phyloP scores from a whole-genome alignment of 2,797 vertebrate genomes.

The Cuniculus paca region DNA sequence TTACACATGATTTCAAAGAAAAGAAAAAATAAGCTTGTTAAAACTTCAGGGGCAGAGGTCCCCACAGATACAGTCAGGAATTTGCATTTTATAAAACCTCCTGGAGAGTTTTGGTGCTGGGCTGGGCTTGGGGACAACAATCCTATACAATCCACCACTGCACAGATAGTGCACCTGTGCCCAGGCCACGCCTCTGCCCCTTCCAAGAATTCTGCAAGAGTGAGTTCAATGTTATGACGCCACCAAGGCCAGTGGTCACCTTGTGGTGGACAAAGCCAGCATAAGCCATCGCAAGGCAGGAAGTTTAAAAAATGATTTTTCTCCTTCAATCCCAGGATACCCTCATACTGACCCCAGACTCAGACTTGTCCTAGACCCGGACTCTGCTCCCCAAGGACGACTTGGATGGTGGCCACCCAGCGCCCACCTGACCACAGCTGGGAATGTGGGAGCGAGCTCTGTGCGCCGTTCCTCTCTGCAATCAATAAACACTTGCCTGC shows the following conservation, averaged over 20 bases:
- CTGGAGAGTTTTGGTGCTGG: neutral
- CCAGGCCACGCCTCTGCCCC: neutral
- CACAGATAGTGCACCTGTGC: too few species aligned
- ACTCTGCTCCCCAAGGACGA: neutral
- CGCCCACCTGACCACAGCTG: neutral
- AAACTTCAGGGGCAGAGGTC: neutral
- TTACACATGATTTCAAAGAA: neutral
- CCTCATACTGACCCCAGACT: conserved; percentile 47
- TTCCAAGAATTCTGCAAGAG: neutral
- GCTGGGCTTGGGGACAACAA: too few species aligned
- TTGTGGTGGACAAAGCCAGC: neutral
- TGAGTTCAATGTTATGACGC: neutral
- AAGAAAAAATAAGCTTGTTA: neutral
- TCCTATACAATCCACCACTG: neutral
- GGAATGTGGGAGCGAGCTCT: neutral
- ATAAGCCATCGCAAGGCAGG: neutral
- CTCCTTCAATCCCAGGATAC: conserved; percentile 56
- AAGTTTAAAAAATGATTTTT: neutral
- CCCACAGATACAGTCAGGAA: neutral
- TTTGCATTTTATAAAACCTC: neutral
- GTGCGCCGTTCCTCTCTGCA: neutral
- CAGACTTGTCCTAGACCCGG: neutral
- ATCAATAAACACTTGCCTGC: conserved; percentile 65
- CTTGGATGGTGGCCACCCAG: neutral
- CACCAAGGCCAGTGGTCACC: neutral